phyloP scores from a whole-genome alignment of 2,888 invertebrate species.

The Mamestra brassicae region DNA sequence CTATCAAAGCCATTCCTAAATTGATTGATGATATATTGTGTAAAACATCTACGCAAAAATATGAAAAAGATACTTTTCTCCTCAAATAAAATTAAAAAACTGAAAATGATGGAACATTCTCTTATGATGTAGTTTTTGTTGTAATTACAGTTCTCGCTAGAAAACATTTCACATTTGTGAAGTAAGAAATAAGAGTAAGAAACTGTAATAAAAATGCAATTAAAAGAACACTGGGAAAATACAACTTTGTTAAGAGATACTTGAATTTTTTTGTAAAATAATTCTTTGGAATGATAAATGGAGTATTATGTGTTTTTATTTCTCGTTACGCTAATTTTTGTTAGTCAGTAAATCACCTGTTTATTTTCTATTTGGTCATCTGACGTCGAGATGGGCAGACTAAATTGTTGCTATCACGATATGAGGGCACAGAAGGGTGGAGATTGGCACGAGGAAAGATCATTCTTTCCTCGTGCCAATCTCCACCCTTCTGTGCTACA shows the following conservation, averaged over 20 bases:
- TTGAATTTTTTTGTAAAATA: constrained; percentile 34
- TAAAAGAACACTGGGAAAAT: constrained; percentile 56
- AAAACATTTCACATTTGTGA: constrained; percentile 65
- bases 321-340: neutral
- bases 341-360: neutral
- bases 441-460: too few relatives aligned
- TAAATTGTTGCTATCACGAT: too few relatives aligned
- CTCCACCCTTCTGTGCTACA: too few relatives aligned
- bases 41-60: neutral
- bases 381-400: too few relatives aligned
- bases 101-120: constrained; percentile 48
- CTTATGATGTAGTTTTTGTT: constrained; percentile 59
- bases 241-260: constrained; percentile 42
- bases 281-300: constrained; percentile 23
- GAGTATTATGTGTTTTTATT: constrained; percentile 1
- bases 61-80: constrained; percentile 23
- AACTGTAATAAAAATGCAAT: constrained; percentile 64
- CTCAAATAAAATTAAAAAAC: constrained; percentile 38
- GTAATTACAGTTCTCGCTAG: constrained; percentile 61
- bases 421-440: neutral
- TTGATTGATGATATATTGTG: neutral
- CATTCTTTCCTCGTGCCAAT: too few relatives aligned
- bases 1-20: neutral
- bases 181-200: constrained; percentile 56
- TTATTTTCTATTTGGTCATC: neutral